Conservation (phyloP, 1,140 invertebrate genomes). For the Telenomus remus region DNA sequence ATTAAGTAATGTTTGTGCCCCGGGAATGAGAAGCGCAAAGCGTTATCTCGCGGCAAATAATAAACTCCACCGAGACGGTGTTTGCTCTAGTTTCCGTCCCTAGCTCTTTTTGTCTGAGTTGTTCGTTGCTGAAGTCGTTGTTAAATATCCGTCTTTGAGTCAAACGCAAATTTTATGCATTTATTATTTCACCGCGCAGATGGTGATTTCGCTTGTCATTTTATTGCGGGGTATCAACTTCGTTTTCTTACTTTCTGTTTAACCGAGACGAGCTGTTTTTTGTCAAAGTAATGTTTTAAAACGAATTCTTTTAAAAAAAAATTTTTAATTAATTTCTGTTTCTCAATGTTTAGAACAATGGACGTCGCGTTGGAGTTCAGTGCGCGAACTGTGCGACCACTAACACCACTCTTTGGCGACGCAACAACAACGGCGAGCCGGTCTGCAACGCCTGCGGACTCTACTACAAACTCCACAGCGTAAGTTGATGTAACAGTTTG, state of each 20-base stretch:
- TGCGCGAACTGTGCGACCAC: constrained; percentile 93
- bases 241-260: constrained; percentile 19
- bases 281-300: too few species aligned
- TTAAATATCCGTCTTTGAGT: constrained; percentile 55
- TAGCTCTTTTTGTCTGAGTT: constrained; percentile 48
- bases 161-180: constrained; percentile 25
- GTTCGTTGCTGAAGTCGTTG: constrained; percentile 47
- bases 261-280: constrained; percentile 13
- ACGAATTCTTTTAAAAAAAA: too few species aligned
- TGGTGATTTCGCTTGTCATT: constrained; percentile 20
- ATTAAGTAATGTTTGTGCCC: constrained; percentile 73
- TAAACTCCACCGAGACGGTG: constrained; percentile 65
- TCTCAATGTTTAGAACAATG: constrained; percentile 82
- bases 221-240: constrained; percentile 37
- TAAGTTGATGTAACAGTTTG: constrained; percentile 74
- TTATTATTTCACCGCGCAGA: constrained; percentile 18
- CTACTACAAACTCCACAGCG: constrained; percentile 91
- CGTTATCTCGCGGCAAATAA: constrained; percentile 74
- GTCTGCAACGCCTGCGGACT: constrained; percentile 95
- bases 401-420: constrained; percentile 90
- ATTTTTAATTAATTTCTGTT: too few species aligned
- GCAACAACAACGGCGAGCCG: constrained; percentile 91
- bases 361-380: constrained; percentile 83
- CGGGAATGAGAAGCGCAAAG: constrained; percentile 62
- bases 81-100: constrained; percentile 73